Evolutionary conservation across 2,113 vertebrate species (phyloP).

Genomic region (Mola mola): DNA sequence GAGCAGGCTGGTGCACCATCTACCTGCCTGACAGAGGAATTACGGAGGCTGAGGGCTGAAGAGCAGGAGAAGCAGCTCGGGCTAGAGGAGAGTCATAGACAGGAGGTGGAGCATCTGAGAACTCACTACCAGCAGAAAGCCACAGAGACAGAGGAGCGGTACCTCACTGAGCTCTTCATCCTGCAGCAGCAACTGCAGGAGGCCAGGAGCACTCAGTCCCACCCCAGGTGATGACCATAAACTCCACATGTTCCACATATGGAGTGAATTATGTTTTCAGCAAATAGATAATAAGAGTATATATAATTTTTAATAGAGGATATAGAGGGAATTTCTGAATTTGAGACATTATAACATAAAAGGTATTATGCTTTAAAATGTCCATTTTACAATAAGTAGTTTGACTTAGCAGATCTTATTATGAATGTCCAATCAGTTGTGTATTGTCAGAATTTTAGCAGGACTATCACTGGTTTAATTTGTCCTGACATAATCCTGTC

Average conservation of each 20-base stretch:
- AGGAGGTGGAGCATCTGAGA: slow-evolving; percentile 82
- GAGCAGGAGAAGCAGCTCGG: slow-evolving; percentile 71
- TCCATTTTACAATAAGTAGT: too few species aligned
- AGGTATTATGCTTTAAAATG: too few species aligned
- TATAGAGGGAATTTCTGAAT: too few species aligned
- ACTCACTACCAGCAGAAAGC: slow-evolving; percentile 85
- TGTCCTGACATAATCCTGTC: too few species aligned
- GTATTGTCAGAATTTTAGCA: too few species aligned
- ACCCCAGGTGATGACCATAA: slow-evolving; percentile 73
- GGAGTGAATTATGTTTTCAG: background rate
- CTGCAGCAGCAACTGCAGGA: slow-evolving; percentile 83
- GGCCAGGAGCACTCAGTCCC: slow-evolving; percentile 52
- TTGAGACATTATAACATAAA: too few species aligned
- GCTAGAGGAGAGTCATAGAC: slow-evolving; percentile 83
- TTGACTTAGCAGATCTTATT: too few species aligned
- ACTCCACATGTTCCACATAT: background rate
- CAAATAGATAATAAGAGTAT: too few species aligned
- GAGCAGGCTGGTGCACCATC: slow-evolving; percentile 38
- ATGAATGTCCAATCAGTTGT: too few species aligned
- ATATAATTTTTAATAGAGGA: too few species aligned
- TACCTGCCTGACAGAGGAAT: slow-evolving; percentile 49
- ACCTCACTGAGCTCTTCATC: slow-evolving; percentile 78
- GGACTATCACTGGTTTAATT: too few species aligned
- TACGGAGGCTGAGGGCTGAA: slow-evolving; percentile 75
- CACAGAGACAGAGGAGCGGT: slow-evolving; percentile 83